phyloP scores from a whole-genome alignment of 2,888 invertebrate genomes.

The Plemyria rubiginata region DNA sequence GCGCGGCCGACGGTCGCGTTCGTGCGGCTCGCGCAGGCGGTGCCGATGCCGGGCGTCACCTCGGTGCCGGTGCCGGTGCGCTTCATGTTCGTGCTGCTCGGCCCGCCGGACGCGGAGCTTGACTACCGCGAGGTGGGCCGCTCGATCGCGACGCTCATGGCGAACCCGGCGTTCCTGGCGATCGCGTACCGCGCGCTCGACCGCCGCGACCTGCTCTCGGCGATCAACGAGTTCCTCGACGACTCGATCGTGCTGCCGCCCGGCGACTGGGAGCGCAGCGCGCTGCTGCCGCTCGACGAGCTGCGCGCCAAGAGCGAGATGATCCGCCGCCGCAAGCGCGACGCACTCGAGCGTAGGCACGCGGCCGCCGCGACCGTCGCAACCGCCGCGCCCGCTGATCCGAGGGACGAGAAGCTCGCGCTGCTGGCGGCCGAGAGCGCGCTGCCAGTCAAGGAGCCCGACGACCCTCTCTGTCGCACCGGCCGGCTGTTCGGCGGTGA shows the following conservation, averaged over 20 bases:
- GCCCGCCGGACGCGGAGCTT: conserved; percentile 92
- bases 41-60: conserved; percentile 92
- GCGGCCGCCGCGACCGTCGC: conserved; percentile 72
- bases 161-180: conserved; percentile 94
- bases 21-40: conserved; percentile 93
- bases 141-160: conserved; percentile 97
- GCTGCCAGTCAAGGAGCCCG: conserved; percentile 87
- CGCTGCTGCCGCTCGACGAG: conserved; percentile 94
- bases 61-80: conserved; percentile 96
- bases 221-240: conserved; percentile 97
- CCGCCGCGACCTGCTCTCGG: conserved; percentile 93
- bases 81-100: conserved; percentile 96
- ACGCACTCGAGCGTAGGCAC: conserved; percentile 85
- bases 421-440: conserved; percentile 72
- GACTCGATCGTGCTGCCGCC: conserved; percentile 98
- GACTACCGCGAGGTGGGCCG: conserved; percentile 99
- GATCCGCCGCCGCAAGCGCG: conserved; percentile 90
- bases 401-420: conserved; percentile 71
- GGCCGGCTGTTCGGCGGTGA: conserved; percentile 92
- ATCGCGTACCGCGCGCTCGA: conserved; percentile 95
- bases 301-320: conserved; percentile 93
- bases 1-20: conserved; percentile 97
- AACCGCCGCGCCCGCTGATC: conserved; percentile 54
- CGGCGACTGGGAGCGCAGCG: conserved; percentile 97
- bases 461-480: conserved; percentile 92